Evolutionary conservation across 2,888 invertebrate genomes (phyloP).

Genomic region (Candidula unifasciata): DNA sequence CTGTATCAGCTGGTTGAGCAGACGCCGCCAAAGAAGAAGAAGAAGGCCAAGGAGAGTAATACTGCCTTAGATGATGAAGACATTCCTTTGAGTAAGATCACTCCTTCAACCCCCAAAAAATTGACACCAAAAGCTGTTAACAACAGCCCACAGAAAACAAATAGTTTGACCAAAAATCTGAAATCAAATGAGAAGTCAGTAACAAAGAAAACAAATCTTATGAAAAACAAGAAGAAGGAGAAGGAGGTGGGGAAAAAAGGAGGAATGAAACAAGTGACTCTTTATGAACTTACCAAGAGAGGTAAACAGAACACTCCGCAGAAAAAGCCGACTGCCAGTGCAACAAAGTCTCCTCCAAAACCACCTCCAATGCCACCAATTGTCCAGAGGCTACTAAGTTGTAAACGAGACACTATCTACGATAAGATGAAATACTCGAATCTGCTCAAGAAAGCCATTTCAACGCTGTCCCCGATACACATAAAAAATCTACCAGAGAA

Average conservation of each 20-base stretch:
- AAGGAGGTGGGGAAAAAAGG: slow-evolving; percentile 54
- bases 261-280: slow-evolving; percentile 56
- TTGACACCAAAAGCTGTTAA: slow-evolving; percentile 38
- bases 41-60: slow-evolving; percentile 26
- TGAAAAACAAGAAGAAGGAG: slow-evolving; percentile 55
- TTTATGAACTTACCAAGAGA: slow-evolving; percentile 47
- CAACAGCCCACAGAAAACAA: slow-evolving; percentile 13
- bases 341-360: slow-evolving; percentile 53
- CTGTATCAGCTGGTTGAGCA: slow-evolving; percentile 61
- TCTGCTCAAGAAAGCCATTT: slow-evolving; percentile 66
- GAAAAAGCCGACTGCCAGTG: slow-evolving; percentile 53
- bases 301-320: slow-evolving; percentile 48
- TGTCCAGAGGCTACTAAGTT: slow-evolving; percentile 53
- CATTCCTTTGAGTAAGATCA: slow-evolving; percentile 53
- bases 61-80: slow-evolving; percentile 48
- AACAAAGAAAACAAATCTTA: slow-evolving; percentile 54
- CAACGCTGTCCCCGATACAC: slow-evolving; percentile 68
- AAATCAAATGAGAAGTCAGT: slow-evolving; percentile 42
- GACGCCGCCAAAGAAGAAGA: slow-evolving; percentile 61
- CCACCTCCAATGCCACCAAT: slow-evolving; percentile 68
- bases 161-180: slow-evolving; percentile 43
- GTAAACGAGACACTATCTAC: slow-evolving; percentile 34
- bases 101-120: slow-evolving; percentile 47
- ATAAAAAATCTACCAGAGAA: slow-evolving; percentile 67
- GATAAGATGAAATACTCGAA: slow-evolving; percentile 59